phyloP scores from a whole-genome alignment of 2,888 invertebrate species.

The Euplexia lucipara region DNA sequence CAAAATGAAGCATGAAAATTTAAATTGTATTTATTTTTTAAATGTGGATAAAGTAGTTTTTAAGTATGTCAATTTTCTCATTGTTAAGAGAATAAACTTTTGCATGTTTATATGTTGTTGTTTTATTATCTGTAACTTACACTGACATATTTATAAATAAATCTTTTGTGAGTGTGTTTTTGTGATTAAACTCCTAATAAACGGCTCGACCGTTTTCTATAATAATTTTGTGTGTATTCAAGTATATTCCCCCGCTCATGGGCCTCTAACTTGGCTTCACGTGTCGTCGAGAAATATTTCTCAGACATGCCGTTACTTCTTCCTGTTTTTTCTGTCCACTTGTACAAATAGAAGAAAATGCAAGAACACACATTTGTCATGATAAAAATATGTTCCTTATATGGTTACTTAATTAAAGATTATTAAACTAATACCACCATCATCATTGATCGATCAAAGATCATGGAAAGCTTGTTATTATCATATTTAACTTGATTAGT shows the following conservation, averaged over 20 bases:
- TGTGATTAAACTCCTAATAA: too few species aligned
- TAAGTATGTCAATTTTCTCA: constrained; percentile 58
- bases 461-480: neutral
- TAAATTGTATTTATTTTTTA: constrained; percentile 63
- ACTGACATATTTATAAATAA: too few species aligned
- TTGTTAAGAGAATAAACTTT: constrained; percentile 62
- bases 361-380: neutral
- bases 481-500: neutral
- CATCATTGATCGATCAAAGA: constrained; percentile 3
- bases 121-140: constrained; percentile 35
- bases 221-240: too few species aligned
- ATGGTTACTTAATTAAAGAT: neutral
- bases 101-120: constrained; percentile 61
- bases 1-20: constrained; percentile 53
- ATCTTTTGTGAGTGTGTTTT: too few species aligned
- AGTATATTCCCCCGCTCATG: too few species aligned
- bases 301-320: too few species aligned
- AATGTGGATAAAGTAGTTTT: constrained; percentile 55
- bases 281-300: too few species aligned
- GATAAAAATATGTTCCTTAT: neutral
- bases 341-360: neutral
- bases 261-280: too few species aligned
- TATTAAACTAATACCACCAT: neutral
- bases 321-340: neutral
- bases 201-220: too few species aligned